A percentile compares a stretch with the other conserved stretches of the same genome.
phyloP scores from a whole-genome alignment of 2,888 invertebrate genomes.

The Lasioglossum marginatum region DNA sequence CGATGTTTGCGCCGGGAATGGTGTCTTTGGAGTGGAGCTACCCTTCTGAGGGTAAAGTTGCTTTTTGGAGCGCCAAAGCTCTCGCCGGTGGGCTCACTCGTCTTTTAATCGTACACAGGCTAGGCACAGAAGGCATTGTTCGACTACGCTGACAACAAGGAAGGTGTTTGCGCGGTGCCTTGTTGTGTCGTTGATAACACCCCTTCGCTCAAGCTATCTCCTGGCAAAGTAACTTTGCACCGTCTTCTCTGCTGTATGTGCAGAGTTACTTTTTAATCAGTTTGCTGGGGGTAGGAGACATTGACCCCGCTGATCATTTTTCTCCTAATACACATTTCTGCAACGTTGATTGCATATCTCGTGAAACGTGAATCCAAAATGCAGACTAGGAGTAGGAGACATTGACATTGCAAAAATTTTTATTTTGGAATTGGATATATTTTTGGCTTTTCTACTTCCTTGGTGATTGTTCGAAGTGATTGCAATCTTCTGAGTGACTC shows the following conservation, averaged over 20 bases:
- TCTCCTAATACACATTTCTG: background rate
- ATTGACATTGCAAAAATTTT: too few species aligned
- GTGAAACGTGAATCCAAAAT: too few species aligned
- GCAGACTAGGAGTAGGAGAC: too few species aligned
- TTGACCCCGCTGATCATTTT: background rate
- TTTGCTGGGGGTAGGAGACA: background rate
- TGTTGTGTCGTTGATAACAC: background rate
- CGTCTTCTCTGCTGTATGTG: background rate
- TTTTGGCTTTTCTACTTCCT: too few species aligned
- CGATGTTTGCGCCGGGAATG: slow-evolving; percentile 25
- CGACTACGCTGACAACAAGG: background rate
- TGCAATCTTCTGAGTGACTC: too few species aligned
- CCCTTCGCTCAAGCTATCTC: background rate
- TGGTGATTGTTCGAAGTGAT: too few species aligned
- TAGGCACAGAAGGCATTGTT: background rate
- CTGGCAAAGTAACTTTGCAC: background rate
- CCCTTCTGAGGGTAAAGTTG: slow-evolving; percentile 4
- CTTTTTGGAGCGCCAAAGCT: slow-evolving; percentile 1
- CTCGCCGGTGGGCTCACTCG: background rate
- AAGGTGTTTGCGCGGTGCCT: background rate
- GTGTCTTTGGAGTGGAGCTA: slow-evolving; percentile 18
- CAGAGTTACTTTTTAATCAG: slow-evolving; percentile 1
- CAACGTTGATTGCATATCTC: too few species aligned
- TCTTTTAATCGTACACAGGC: background rate
- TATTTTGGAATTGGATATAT: too few species aligned